A percentile compares a stretch with the other conserved stretches of the same genome.
phyloP scores from a whole-genome alignment of 1,140 invertebrate species.

The Drosophila parabipectinata region DNA sequence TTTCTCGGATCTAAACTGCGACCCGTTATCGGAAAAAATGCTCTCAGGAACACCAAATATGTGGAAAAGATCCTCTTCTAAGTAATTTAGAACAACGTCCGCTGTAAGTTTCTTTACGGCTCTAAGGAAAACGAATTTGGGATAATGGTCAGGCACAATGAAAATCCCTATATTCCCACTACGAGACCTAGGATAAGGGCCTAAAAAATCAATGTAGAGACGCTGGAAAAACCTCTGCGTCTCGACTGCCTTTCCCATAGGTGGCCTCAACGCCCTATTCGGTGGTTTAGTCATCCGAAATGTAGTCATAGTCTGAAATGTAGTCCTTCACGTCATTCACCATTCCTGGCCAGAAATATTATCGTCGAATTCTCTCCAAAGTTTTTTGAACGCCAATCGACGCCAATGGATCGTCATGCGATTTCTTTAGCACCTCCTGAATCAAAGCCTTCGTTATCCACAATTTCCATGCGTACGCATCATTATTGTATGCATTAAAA shows the following conservation, averaged over 20 bases:
- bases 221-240: conserved; percentile 28
- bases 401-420: conserved; percentile 2
- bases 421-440: neutral
- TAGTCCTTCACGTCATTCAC: conserved; percentile 11
- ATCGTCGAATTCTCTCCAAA: conserved; percentile 1
- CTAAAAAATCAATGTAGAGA: conserved; percentile 36
- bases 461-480: too few relatives aligned
- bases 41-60: too few relatives aligned
- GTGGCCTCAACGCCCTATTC: conserved; percentile 18
- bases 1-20: too few relatives aligned
- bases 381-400: conserved; percentile 7
- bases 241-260: conserved; percentile 9
- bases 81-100: too few relatives aligned
- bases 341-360: conserved; percentile 21
- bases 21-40: too few relatives aligned
- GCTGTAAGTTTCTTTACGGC: too few relatives aligned
- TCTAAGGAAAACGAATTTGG: too few relatives aligned
- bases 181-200: conserved; percentile 20
- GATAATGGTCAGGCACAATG: conserved; percentile 5
- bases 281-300: conserved; percentile 9
- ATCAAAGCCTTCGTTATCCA: too few relatives aligned
- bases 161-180: conserved; percentile 27
- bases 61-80: too few relatives aligned
- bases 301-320: conserved; percentile 2
- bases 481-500: too few relatives aligned